Conservation (phyloP, 2,888 invertebrate genomes). For the Rhagophthalmus giganteus region DNA sequence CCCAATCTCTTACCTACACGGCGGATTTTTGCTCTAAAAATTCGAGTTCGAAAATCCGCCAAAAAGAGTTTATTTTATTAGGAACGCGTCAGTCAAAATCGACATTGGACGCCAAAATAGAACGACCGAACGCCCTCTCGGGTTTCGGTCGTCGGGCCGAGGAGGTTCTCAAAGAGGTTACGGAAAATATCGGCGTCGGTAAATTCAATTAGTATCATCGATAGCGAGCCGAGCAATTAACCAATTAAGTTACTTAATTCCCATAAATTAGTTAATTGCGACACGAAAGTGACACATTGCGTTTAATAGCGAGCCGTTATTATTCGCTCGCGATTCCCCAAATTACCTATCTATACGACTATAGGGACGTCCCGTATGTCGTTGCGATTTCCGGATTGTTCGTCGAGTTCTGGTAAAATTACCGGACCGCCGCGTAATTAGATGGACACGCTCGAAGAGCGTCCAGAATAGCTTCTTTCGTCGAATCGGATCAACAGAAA, state of each 20-base stretch:
- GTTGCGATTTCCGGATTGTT: conserved; percentile 10
- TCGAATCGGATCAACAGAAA: conserved; percentile 43
- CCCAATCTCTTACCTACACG: conserved; percentile 5
- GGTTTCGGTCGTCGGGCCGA: too few relatives aligned
- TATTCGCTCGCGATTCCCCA: conserved; percentile 2
- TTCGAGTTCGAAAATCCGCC: neutral
- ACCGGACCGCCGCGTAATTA: conserved; percentile 2
- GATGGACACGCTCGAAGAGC: conserved; percentile 3
- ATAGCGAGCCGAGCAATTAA: conserved; percentile 5
- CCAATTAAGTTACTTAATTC: conserved; percentile 24
- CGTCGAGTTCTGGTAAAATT: conserved; percentile 11
- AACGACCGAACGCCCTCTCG: too few relatives aligned
- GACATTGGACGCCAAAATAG: too few relatives aligned
- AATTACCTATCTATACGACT: conserved; percentile 3
- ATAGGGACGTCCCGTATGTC: too few relatives aligned
- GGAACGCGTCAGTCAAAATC: neutral
- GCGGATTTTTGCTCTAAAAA: conserved; percentile 1
- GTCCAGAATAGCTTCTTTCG: conserved; percentile 37
- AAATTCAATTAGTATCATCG: neutral
- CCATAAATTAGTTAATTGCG: conserved; percentile 27
- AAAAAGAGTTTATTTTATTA: neutral
- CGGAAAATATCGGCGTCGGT: too few relatives aligned
- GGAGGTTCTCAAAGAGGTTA: too few relatives aligned
- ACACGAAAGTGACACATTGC: conserved; percentile 6
- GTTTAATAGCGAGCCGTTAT: neutral